Conservation (phyloP, 2,113 vertebrate species). For the Microcebus tavaratra region DNA sequence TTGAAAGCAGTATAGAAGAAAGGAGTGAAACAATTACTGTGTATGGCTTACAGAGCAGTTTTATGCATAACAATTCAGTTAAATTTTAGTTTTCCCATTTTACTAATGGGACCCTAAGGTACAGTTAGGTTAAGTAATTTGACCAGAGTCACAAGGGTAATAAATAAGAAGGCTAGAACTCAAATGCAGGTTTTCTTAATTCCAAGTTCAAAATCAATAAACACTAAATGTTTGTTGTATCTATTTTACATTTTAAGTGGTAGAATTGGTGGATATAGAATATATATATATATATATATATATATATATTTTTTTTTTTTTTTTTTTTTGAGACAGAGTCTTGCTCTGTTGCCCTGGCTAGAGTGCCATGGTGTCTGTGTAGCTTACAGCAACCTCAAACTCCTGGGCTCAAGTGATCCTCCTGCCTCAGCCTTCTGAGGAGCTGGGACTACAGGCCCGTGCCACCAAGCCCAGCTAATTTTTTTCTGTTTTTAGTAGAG, state of each 20-base stretch:
- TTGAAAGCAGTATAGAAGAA: background rate
- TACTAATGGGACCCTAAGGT: background rate
- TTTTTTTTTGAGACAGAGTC: too few relatives aligned
- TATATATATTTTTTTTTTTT: background rate
- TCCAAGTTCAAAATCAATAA: background rate
- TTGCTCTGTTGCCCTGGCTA: too few relatives aligned
- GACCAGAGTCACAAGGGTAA: background rate
- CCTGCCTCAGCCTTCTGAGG: too few relatives aligned
- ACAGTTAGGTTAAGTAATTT: constrained; percentile 2
- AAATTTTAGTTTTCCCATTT: background rate
- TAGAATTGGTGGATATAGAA: background rate
- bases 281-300: background rate
- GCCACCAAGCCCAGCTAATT: too few relatives aligned
- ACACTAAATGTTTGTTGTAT: background rate
- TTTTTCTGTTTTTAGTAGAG: too few relatives aligned
- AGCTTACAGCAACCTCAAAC: too few relatives aligned
- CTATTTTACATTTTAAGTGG: constrained; percentile 18
- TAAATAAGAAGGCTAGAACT: background rate
- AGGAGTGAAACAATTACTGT: background rate
- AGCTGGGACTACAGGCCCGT: too few relatives aligned
- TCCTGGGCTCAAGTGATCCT: too few relatives aligned
- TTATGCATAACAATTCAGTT: background rate
- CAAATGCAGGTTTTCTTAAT: constrained; percentile 23
- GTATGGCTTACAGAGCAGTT: background rate
- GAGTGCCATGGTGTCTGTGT: too few relatives aligned